phyloP scores from a whole-genome alignment of 2,113 vertebrate genomes.

The Tricholaema leucomelas region DNA sequence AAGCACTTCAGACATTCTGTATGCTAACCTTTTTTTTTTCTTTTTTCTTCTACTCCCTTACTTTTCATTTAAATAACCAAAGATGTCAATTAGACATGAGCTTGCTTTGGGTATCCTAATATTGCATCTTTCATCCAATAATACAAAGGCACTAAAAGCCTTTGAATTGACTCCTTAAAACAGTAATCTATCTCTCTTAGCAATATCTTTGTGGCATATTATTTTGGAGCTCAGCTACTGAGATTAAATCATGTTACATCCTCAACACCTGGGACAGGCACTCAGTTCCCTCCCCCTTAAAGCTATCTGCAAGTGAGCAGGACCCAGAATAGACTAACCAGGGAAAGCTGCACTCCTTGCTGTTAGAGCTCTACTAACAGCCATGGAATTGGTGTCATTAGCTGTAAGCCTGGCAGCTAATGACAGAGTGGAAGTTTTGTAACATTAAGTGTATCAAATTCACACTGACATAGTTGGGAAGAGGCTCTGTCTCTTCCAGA shows the following conservation, averaged over 20 bases:
- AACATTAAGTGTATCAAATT: constrained; percentile 9
- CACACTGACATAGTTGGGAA: background rate
- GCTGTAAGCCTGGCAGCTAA: constrained; percentile 21
- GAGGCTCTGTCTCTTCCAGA: background rate
- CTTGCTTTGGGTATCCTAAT: background rate
- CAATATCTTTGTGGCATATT: background rate
- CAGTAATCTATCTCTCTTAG: background rate
- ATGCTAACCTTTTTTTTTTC: constrained; percentile 64
- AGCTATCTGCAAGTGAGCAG: background rate
- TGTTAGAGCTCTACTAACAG: constrained; percentile 6
- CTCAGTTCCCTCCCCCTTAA: background rate
- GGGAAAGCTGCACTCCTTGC: constrained; percentile 15
- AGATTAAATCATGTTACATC: background rate
- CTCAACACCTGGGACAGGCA: background rate
- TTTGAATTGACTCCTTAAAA: constrained; percentile 20
- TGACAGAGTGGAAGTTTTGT: background rate
- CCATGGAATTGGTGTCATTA: constrained; percentile 25
- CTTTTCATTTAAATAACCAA: constrained; percentile 39
- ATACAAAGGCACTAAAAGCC: constrained; percentile 13
- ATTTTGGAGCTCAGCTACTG: background rate
- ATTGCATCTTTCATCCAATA: constrained; percentile 11
- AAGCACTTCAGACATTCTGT: constrained; percentile 58
- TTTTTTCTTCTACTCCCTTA: constrained; percentile 30
- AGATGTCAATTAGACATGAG: background rate
- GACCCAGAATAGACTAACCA: background rate